Percentiles rank a stretch among this genome's conserved stretches.
Evolutionary conservation across 2,888 invertebrate species (phyloP).

Genomic region (Philaethria dido): DNA sequence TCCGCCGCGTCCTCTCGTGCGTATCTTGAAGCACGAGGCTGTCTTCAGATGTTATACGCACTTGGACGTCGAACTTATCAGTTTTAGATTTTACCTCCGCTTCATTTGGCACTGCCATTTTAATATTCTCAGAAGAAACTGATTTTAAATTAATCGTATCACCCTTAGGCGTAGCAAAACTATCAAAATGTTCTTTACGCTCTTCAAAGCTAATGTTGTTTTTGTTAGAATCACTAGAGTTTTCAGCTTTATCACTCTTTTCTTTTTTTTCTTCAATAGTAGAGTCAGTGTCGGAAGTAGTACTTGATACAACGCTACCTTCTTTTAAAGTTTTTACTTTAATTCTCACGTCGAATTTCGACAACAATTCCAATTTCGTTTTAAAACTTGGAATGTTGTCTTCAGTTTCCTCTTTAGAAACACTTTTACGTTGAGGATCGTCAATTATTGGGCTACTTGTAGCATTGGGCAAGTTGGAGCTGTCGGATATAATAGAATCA

Average conservation of each 20-base stretch:
- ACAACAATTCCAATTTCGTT: constrained; percentile 76
- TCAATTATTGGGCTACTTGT: constrained; percentile 54
- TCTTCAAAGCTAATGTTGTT: constrained; percentile 58
- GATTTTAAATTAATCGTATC: constrained; percentile 63
- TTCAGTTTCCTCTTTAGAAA: constrained; percentile 52
- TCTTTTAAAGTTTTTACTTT: constrained; percentile 78
- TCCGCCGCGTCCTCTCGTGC: constrained; percentile 60
- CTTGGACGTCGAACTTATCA: constrained; percentile 79
- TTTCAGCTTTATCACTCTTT: constrained; percentile 47
- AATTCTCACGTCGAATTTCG: constrained; percentile 82
- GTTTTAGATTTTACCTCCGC: constrained; percentile 68
- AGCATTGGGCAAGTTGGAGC: constrained; percentile 50
- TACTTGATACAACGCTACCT: constrained; percentile 64
- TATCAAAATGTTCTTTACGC: constrained; percentile 60
- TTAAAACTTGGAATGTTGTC: constrained; percentile 63
- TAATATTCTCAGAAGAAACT: constrained; percentile 67
- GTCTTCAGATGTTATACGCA: constrained; percentile 78
- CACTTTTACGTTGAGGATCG: constrained; percentile 57
- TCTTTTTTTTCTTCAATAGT: constrained; percentile 54
- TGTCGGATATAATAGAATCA: constrained; percentile 53
- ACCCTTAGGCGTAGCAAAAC: constrained; percentile 54
- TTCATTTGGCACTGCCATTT: constrained; percentile 79
- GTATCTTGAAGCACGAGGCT: constrained; percentile 73
- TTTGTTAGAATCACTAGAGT: constrained; percentile 49
- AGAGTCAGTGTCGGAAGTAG: constrained; percentile 72